Conservation (phyloP, 2,113 vertebrate genomes). For the Thermophis baileyi region DNA sequence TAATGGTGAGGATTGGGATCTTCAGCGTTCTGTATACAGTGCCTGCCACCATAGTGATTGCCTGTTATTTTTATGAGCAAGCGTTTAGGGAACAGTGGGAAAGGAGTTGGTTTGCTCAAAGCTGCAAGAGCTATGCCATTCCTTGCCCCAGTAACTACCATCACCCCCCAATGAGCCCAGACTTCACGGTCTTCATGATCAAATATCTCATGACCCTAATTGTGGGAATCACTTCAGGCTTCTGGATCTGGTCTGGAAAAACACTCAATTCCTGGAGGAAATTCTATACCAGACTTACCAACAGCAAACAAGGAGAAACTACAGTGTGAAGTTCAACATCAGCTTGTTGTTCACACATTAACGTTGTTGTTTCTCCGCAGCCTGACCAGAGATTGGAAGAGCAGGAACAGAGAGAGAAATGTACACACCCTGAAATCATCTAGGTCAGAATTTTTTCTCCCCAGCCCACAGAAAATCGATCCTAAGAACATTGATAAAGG, state of each 20-base stretch:
- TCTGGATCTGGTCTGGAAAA: slow-evolving; percentile 99
- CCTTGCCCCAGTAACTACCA: slow-evolving; percentile 79
- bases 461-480: not conserved
- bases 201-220: slow-evolving; percentile 98
- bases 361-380: not conserved
- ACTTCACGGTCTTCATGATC: slow-evolving; percentile 99
- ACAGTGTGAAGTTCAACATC: slow-evolving; percentile 76
- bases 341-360: not conserved
- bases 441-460: not conserved
- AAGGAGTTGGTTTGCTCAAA: slow-evolving; percentile 87
- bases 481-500: not conserved
- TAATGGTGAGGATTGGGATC: slow-evolving; percentile 94
- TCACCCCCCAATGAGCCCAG: slow-evolving; percentile 83
- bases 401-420: not conserved
- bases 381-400: no score
- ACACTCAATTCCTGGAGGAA: slow-evolving; percentile 96
- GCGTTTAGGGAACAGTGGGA: slow-evolving; percentile 98
- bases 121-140: slow-evolving; percentile 90
- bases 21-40: slow-evolving; percentile 96
- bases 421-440: not conserved
- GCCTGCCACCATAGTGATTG: slow-evolving; percentile 94
- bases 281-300: slow-evolving; percentile 94
- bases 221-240: slow-evolving; percentile 96
- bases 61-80: slow-evolving; percentile 97
- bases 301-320: slow-evolving; percentile 92